A percentile compares a stretch with the other conserved stretches of the same genome.
Conservation (phyloP, 2,797 vertebrate genomes). For the Petrocephalus schoutedeni region DNA sequence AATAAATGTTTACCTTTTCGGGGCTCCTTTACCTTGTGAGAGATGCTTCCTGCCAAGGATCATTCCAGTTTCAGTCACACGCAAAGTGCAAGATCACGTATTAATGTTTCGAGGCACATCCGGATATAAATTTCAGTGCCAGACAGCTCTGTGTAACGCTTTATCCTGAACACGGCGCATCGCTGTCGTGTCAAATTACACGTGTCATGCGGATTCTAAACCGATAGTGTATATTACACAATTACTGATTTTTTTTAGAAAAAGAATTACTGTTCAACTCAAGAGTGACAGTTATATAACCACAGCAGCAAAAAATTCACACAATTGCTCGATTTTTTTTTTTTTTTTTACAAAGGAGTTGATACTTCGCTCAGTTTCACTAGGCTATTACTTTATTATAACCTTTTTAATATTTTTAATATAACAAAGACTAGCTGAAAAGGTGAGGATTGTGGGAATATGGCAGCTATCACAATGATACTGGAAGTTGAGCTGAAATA, state of each 20-base stretch:
- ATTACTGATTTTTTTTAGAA: not conserved
- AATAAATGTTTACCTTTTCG: not conserved
- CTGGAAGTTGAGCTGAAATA: conserved; percentile 32
- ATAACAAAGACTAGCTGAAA: not conserved
- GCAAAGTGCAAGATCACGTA: conserved; percentile 1
- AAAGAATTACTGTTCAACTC: not conserved
- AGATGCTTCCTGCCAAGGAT: not conserved
- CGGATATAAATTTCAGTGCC: not conserved
- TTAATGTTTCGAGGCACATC: not conserved
- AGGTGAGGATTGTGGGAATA: not conserved
- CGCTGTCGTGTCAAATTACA: not conserved
- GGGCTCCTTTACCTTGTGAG: not conserved
- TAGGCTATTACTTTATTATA: not conserved
- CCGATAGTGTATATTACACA: not conserved
- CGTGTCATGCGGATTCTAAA: not conserved
- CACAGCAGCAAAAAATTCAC: not conserved
- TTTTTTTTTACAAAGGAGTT: not conserved
- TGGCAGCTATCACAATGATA: conserved; percentile 18
- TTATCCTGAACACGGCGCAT: not conserved
- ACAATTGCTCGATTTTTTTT: not conserved
- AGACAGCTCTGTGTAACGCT: not conserved
- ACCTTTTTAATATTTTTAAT: conserved; percentile 20
- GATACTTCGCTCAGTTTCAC: not conserved
- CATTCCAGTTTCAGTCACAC: not conserved
- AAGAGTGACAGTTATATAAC: not conserved